Percentiles rank a stretch among this genome's conserved stretches.
phyloP scores from a whole-genome alignment of 2,888 invertebrate species.

The Octonoba sinensis region DNA sequence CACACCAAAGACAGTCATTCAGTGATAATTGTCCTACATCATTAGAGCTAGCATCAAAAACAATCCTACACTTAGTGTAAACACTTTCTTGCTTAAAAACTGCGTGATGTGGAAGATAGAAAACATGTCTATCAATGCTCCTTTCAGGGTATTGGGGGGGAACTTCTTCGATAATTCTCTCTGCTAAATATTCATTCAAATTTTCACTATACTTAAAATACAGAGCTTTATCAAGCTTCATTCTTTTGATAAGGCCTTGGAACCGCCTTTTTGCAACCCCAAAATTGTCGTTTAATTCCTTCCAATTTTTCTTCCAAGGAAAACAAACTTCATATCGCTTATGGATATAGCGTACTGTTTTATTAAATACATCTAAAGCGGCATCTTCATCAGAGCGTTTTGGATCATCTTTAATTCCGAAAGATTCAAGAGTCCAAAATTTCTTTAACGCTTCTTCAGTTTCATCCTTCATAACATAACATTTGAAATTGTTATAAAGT shows the following conservation, averaged over 20 bases:
- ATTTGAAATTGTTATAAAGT: too few species aligned
- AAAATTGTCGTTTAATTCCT: background rate
- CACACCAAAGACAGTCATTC: slow-evolving; percentile 10
- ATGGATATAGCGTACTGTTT: background rate
- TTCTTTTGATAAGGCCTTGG: too few species aligned
- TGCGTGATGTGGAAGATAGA: slow-evolving; percentile 2
- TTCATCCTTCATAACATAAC: background rate
- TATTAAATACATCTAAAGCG: too few species aligned
- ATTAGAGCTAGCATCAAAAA: background rate
- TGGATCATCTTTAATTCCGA: too few species aligned
- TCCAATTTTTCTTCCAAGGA: slow-evolving; percentile 5
- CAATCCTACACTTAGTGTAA: background rate
- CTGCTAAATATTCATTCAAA: too few species aligned
- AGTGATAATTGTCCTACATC: slow-evolving; percentile 1
- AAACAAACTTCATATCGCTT: background rate
- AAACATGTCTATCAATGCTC: background rate
- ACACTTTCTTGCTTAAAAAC: background rate
- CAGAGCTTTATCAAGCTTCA: too few species aligned
- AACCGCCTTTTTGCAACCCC: background rate
- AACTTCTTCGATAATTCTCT: background rate
- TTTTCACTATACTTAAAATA: too few species aligned
- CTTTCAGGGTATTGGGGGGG: background rate
- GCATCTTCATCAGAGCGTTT: too few species aligned
- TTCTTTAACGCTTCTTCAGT: background rate
- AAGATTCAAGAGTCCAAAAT: background rate